Percentiles rank a stretch among this genome's conserved stretches.
phyloP scores from a whole-genome alignment of 1,140 invertebrate genomes.

The Trissolcus basalis region DNA sequence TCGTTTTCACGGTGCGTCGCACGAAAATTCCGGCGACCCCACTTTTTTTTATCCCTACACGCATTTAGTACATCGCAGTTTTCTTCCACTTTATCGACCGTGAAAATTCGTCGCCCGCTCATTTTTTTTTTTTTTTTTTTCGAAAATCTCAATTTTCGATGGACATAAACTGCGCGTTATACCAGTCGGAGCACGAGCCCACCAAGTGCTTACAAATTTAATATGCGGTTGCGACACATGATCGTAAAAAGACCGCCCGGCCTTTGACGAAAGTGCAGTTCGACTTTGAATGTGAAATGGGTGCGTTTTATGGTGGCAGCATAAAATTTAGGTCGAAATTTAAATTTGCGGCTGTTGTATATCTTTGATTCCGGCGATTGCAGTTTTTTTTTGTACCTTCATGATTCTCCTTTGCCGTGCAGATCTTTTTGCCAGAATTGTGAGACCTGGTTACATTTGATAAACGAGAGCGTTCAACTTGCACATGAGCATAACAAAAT shows the following conservation, averaged over 20 bases:
- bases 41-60: slow-evolving; percentile 25
- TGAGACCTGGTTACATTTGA: neutral
- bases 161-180: too few species aligned
- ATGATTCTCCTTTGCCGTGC: neutral
- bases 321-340: slow-evolving; percentile 11
- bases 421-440: neutral
- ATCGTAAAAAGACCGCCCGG: slow-evolving; percentile 28
- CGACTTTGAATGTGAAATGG: slow-evolving; percentile 12
- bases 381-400: neutral
- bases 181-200: slow-evolving; percentile 13
- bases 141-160: too few species aligned
- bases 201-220: slow-evolving; percentile 33
- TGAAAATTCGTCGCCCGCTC: slow-evolving; percentile 12
- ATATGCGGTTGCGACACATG: slow-evolving; percentile 37
- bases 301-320: slow-evolving; percentile 1
- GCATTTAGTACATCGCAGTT: slow-evolving; percentile 4
- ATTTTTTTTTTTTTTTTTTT: too few species aligned
- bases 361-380: neutral
- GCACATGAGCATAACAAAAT: neutral
- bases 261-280: slow-evolving; percentile 22
- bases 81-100: slow-evolving; percentile 30
- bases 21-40: slow-evolving; percentile 63
- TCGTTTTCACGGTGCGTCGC: slow-evolving; percentile 66
- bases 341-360: slow-evolving; percentile 1
- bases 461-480: neutral